Percentiles rank a stretch among this genome's conserved stretches.
Conservation (phyloP, 2,113 vertebrate species). For the Sylvia atricapilla region DNA sequence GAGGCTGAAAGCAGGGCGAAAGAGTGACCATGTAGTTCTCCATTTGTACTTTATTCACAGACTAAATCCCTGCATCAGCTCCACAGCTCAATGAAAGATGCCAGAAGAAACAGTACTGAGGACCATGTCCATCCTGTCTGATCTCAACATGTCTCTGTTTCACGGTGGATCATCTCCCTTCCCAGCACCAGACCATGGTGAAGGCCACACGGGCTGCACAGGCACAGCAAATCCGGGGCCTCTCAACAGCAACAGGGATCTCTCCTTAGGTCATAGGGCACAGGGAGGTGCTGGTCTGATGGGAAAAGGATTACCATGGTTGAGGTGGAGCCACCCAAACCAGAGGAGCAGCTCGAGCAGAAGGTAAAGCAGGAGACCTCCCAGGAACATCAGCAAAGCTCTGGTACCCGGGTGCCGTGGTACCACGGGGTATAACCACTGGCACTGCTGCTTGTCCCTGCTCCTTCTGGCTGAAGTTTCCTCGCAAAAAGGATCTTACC, state of each 20-base stretch:
- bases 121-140: background rate
- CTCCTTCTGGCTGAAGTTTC: background rate
- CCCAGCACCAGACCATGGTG: accelerated
- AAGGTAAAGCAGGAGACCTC: background rate
- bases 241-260: background rate
- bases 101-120: background rate
- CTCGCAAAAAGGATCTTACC: background rate
- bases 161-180: background rate
- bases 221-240: background rate
- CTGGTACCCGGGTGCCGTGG: background rate
- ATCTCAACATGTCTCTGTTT: background rate
- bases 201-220: accelerated
- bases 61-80: background rate
- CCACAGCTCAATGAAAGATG: background rate
- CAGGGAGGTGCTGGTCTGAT: background rate
- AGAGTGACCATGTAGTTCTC: background rate
- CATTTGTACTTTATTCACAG: background rate
- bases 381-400: background rate
- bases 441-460: background rate
- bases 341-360: background rate
- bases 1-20: background rate
- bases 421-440: background rate
- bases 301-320: background rate
- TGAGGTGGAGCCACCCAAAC: background rate
- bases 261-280: background rate